Conservation (phyloP, 2,888 invertebrate species). For the Metallyticus violacea region DNA sequence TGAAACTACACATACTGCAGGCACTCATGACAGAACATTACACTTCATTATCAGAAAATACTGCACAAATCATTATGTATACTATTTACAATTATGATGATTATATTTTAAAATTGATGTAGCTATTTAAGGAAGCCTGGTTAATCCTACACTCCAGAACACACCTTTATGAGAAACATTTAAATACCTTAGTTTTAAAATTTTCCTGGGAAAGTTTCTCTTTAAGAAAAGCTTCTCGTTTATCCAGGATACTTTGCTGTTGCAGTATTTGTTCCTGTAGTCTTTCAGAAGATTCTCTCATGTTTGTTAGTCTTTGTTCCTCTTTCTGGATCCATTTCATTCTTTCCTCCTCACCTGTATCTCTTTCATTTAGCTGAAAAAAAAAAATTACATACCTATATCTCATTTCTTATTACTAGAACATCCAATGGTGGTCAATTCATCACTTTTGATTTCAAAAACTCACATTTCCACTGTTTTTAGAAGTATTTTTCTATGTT, state of each 20-base stretch:
- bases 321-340: conserved; percentile 36
- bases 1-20: too few relatives aligned
- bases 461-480: too few relatives aligned
- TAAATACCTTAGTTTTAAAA: conserved; percentile 39
- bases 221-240: conserved; percentile 36
- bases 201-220: conserved; percentile 35
- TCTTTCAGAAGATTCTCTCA: conserved; percentile 34
- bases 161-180: conserved; percentile 49
- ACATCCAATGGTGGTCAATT: too few relatives aligned
- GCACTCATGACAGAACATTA: too few relatives aligned
- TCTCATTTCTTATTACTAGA: too few relatives aligned
- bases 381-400: too few relatives aligned
- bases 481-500: too few relatives aligned
- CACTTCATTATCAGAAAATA: too few relatives aligned
- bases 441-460: too few relatives aligned
- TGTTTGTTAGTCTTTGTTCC: conserved; percentile 32
- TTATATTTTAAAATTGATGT: not conserved
- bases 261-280: conserved; percentile 34
- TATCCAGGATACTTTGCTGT: conserved; percentile 33
- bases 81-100: too few relatives aligned
- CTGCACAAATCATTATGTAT: too few relatives aligned
- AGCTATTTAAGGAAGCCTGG: not conserved
- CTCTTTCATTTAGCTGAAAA: conserved; percentile 23
- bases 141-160: not conserved
- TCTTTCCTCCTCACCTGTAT: conserved; percentile 19